Base-by-base conservation (phyloP, 2,888 invertebrate species). In the Pristionchus japonicus region DNA sequence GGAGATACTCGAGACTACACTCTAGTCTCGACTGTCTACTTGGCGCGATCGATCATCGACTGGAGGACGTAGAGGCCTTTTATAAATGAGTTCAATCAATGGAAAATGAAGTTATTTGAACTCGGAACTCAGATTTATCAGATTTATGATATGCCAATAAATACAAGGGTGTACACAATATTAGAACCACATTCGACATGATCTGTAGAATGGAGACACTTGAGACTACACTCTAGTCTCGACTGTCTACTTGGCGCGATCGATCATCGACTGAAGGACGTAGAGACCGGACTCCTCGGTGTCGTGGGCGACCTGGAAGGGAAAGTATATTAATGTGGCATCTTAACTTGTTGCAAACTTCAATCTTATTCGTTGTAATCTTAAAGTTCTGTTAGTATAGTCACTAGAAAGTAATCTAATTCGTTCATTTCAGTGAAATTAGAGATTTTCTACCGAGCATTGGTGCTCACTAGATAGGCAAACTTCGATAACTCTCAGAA, bases 251-350 rank as follows among this genome's bases (percentile, higher is more conserved):
- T 85, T 85, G 80, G 87, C 70, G 3, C 47, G 31, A 80, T 82
- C 57, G 20, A 83, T 88, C 49, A 83, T 80, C n/a, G 77, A 52
- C 17, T 88, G 43, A 40, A 91, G 80, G 89, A 91, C 91, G 89
- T 88, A 90, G 85, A 91, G 89, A 3, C 91, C 90, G 20, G 91
- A 89, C 88, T 92, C 92, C 27, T 90, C 90, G 17, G 90, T 90
- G 87, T 92, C 92, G 84, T 91, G 90, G 31, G 92, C 92, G 27
- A 92, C 91, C 91, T 91, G 86, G 85, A 89, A 57, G 7, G 17
- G 47, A 3, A 6, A 80, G 15, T 37, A 37, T 70, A 23, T 15
- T 67, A 11, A 52, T 4, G n/a, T n/a, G n/a, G n/a, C n/a, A n/a
- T n/a, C n/a, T n/a, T n/a, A n/a, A n/a, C n/a, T n/a, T n/a, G n/a